Percentiles rank a stretch among this genome's conserved stretches.
Conservation (phyloP, 1,140 invertebrate genomes). For the Leptinotarsa texana region DNA sequence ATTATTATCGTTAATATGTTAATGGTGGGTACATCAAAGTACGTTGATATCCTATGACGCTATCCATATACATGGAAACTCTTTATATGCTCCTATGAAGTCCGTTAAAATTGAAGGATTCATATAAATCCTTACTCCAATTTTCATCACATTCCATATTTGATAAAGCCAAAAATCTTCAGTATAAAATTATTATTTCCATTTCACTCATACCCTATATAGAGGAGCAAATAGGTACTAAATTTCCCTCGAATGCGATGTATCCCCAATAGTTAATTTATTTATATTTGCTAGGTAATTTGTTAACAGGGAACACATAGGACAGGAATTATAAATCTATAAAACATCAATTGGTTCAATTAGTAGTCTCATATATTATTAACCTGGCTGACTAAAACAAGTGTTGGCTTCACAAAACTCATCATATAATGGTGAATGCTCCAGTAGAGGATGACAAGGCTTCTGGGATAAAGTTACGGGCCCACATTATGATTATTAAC, state of each 20-base stretch:
- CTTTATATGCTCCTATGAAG: no score
- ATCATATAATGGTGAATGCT: slow-evolving; percentile 23
- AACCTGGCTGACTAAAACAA: slow-evolving; percentile 26
- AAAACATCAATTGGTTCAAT: slow-evolving; percentile 31
- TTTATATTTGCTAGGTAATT: slow-evolving; percentile 25
- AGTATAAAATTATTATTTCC: no score
- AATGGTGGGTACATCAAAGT: no score
- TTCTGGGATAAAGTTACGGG: slow-evolving; percentile 13
- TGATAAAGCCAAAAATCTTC: no score
- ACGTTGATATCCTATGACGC: no score
- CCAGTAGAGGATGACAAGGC: slow-evolving; percentile 10
- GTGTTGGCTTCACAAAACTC: slow-evolving; percentile 29
- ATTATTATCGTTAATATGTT: no score
- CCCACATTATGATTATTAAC: not conserved
- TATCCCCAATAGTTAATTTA: slow-evolving; percentile 24
- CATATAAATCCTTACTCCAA: no score
- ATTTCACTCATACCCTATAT: no score
- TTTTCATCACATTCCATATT: no score
- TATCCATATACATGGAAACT: no score
- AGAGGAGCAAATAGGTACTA: no score
- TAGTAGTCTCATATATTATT: slow-evolving; percentile 30
- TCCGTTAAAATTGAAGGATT: no score
- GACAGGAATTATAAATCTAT: slow-evolving; percentile 26
- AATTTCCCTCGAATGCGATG: slow-evolving; percentile 1
- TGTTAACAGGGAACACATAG: slow-evolving; percentile 18